A percentile compares a stretch with the other conserved stretches of the same genome.
Evolutionary conservation across 92 coral and sea anemone species (phyloP).

Genomic region (Siderastrea radians): DNA sequence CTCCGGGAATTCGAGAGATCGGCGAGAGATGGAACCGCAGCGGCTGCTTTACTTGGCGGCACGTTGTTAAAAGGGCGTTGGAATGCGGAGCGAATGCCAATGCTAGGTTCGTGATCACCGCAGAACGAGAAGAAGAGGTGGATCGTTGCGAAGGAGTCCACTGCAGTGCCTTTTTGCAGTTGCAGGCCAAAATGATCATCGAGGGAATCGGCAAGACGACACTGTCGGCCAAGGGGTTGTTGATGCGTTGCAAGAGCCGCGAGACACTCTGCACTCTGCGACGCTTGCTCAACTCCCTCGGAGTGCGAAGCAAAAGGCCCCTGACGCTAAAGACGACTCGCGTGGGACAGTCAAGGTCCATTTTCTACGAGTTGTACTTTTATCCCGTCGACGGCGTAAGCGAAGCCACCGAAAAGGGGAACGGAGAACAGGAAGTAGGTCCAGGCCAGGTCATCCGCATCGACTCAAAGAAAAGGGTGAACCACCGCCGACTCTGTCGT

Average conservation of each 20-base stretch:
- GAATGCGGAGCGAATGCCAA: constrained; percentile 1
- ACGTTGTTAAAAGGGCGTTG: constrained; percentile 6
- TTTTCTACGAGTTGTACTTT: background rate
- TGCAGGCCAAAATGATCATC: constrained; percentile 4
- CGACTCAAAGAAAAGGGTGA: background rate
- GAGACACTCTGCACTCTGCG: background rate
- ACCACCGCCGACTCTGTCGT: background rate
- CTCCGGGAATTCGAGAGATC: background rate
- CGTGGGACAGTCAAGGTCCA: background rate
- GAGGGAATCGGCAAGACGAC: background rate
- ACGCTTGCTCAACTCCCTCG: background rate
- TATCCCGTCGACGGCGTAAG: background rate
- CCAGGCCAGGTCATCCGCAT: background rate
- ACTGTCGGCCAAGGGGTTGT: background rate
- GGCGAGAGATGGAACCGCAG: background rate
- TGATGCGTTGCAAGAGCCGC: background rate
- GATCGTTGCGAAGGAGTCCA: constrained; percentile 16
- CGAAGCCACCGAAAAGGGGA: background rate
- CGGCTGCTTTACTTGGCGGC: constrained; percentile 7
- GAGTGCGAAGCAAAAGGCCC: constrained; percentile 13
- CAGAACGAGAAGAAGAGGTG: constrained; percentile 1
- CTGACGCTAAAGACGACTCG: background rate
- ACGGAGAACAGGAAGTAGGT: background rate
- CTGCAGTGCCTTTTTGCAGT: background rate
- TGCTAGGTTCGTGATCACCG: background rate